Percentiles rank a stretch among this genome's conserved stretches.
phyloP scores from a whole-genome alignment of 2,113 vertebrate genomes.

The Halichoeres trimaculatus region DNA sequence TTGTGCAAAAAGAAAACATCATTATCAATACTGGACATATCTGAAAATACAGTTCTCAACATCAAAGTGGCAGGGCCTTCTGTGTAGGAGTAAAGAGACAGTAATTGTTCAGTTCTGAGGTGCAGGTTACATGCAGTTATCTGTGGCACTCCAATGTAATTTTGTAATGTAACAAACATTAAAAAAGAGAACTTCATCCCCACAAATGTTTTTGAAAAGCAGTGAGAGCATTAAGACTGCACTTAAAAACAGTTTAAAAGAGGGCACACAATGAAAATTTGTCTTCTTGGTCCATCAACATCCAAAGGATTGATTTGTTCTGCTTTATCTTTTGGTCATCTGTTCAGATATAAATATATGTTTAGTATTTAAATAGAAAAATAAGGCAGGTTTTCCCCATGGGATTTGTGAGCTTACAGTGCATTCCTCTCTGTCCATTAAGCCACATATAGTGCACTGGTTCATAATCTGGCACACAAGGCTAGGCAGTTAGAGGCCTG shows the following conservation, averaged over 20 bases:
- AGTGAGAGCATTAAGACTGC: not conserved
- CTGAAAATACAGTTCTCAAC: conserved; percentile 38
- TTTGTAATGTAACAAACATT: not conserved
- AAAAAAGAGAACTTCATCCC: conserved; percentile 1
- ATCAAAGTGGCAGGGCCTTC: conserved; percentile 33
- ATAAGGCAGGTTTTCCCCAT: conserved; percentile 72
- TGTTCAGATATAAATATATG: conserved; percentile 78
- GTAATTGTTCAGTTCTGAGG: conserved; percentile 7
- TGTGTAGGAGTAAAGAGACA: conserved; percentile 25
- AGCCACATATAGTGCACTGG: not conserved
- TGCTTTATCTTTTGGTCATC: conserved; percentile 63
- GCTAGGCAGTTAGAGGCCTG: not conserved
- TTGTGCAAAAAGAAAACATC: conserved; percentile 58
- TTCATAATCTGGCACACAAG: conserved; percentile 4
- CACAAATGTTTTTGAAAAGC: not conserved
- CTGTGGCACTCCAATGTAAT: conserved; percentile 18
- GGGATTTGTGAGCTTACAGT: conserved; percentile 19
- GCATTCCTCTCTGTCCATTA: not conserved
- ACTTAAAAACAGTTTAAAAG: not conserved
- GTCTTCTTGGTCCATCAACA: conserved; percentile 46
- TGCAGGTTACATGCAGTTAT: conserved; percentile 42
- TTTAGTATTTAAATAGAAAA: conserved; percentile 60
- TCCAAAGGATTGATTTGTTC: conserved; percentile 30
- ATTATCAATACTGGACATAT: conserved; percentile 35
- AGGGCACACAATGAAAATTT: not conserved